Conservation (phyloP, 1,140 invertebrate species). For the Camponotus floridanus region DNA sequence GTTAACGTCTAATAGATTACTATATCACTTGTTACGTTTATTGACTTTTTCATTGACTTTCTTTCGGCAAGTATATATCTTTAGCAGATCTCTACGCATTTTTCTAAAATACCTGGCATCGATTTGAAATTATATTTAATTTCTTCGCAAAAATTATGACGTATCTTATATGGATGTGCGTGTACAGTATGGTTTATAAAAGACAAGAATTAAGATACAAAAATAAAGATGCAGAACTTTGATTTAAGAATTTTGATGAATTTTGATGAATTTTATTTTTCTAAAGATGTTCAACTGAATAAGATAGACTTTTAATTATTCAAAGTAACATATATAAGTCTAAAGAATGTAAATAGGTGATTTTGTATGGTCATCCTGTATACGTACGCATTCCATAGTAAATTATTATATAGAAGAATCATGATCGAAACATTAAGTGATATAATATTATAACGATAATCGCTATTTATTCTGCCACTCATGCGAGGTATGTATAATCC, state of each 20-base stretch:
- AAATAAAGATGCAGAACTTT: neutral
- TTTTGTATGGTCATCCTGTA: neutral
- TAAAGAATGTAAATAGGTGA: neutral
- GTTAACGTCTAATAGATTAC: constrained; percentile 25
- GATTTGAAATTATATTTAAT: constrained; percentile 12
- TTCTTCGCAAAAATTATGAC: neutral
- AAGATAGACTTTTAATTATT: neutral
- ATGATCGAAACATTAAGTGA: constrained; percentile 5
- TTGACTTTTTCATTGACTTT: constrained; percentile 52
- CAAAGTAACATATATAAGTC: neutral
- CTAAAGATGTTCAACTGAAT: neutral
- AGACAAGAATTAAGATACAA: neutral
- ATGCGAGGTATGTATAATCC: constrained; percentile 26
- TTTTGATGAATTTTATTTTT: constrained; percentile 10
- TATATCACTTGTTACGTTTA: constrained; percentile 18
- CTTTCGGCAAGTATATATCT: neutral
- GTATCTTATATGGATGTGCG: neutral
- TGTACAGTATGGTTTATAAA: neutral
- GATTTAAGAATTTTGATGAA: neutral
- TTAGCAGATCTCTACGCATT: neutral
- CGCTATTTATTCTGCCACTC: neutral
- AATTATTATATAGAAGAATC: neutral
- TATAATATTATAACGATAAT: neutral
- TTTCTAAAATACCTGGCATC: neutral
- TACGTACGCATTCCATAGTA: neutral